Conservation (phyloP, 2,113 vertebrate species). For the Typhlomys cinereus region DNA sequence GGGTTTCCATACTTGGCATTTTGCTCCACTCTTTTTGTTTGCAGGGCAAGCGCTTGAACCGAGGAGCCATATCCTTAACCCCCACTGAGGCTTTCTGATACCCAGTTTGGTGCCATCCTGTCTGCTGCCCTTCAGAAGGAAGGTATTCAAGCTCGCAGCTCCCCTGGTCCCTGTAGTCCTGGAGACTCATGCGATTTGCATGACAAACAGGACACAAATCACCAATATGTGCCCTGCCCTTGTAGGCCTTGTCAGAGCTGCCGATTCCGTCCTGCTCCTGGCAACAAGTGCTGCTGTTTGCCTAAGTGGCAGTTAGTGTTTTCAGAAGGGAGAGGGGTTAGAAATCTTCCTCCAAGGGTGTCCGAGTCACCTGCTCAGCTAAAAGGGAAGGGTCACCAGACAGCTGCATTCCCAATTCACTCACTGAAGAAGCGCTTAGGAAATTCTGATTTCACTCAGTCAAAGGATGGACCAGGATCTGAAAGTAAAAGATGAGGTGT, state of each 20-base stretch:
- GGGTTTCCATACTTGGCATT: no score
- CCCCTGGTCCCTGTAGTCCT: not conserved
- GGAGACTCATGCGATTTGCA: not conserved
- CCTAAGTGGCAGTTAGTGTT: not conserved
- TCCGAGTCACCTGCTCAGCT: not conserved
- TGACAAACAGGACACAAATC: not conserved
- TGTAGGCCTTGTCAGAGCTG: not conserved
- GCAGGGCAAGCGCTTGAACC: no score
- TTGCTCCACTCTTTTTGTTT: no score
- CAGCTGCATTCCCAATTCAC: not conserved
- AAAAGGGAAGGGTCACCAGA: not conserved
- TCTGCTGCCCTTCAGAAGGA: not conserved
- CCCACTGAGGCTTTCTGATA: not conserved
- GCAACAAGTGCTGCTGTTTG: not conserved
- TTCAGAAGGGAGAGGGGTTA: not conserved
- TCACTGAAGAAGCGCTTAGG: not conserved
- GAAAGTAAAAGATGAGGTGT: not conserved
- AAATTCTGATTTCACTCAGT: not conserved
- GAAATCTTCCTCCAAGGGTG: not conserved
- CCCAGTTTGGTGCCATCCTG: no score
- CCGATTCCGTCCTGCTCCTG: not conserved
- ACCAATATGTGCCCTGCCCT: not conserved
- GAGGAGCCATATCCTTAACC: no score
- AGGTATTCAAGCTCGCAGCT: not conserved
- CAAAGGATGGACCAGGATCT: not conserved